A percentile compares a stretch with the other conserved stretches of the same genome.
Conservation (phyloP, 2,113 vertebrate species). For the Nesoenas mayeri region DNA sequence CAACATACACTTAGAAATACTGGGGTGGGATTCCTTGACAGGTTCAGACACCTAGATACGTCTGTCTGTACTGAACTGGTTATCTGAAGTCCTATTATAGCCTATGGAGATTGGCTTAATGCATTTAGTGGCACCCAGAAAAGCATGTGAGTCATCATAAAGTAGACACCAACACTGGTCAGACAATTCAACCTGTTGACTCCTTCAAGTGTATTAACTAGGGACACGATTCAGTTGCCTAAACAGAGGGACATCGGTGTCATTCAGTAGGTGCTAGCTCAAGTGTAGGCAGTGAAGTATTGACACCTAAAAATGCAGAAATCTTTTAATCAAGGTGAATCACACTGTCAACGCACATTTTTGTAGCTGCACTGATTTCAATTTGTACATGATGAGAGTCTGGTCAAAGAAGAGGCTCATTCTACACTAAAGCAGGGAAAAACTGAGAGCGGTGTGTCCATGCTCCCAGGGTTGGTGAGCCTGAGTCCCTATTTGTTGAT, state of each 20-base stretch:
- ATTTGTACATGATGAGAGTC: neutral
- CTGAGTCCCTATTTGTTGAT: neutral
- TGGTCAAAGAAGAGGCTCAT: neutral
- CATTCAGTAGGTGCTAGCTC: neutral
- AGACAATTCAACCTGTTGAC: neutral
- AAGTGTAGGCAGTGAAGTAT: neutral
- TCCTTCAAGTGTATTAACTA: neutral
- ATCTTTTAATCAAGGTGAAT: neutral
- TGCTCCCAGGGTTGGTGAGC: neutral
- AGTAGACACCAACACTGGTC: neutral
- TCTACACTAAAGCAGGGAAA: neutral
- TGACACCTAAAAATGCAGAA: neutral
- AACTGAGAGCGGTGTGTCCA: accelerated
- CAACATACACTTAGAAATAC: neutral
- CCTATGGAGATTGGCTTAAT: neutral
- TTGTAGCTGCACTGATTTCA: neutral
- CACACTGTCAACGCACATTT: neutral
- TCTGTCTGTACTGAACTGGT: neutral
- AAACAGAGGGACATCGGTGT: neutral
- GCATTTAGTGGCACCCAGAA: neutral
- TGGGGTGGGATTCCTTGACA: neutral
- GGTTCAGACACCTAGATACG: neutral
- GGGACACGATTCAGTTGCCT: neutral
- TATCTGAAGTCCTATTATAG: neutral
- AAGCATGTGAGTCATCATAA: neutral